Percentiles rank a stretch among this genome's conserved stretches.
phyloP scores from a whole-genome alignment of 2,113 vertebrate genomes.

The Ochotona curzoniae region DNA sequence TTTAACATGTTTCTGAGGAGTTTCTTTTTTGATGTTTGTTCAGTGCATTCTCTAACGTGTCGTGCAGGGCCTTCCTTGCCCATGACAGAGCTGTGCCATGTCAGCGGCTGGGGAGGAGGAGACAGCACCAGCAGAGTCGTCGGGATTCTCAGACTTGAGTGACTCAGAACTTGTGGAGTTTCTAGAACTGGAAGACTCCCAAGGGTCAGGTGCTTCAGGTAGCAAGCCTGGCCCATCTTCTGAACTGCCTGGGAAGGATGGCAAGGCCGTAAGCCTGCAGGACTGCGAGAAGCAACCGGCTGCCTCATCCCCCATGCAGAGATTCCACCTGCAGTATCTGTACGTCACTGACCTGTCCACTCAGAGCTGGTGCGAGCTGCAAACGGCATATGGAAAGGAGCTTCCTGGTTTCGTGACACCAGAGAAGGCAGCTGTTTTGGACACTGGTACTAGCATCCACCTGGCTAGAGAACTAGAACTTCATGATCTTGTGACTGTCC shows the following conservation, averaged over 20 bases:
- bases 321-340: slow-evolving; percentile 81
- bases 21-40: slow-evolving; percentile 14
- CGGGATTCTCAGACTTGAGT: slow-evolving; percentile 81
- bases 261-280: neutral
- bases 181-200: slow-evolving; percentile 59
- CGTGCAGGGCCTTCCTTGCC: slow-evolving; percentile 14
- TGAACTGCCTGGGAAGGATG: slow-evolving; percentile 8
- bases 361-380: slow-evolving; percentile 89
- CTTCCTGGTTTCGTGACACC: slow-evolving; percentile 73
- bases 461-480: slow-evolving; percentile 88
- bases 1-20: slow-evolving; percentile 40
- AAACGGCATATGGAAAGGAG: slow-evolving; percentile 83
- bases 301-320: slow-evolving; percentile 80
- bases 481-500: slow-evolving; percentile 82
- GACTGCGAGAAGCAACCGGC: slow-evolving; percentile 45
- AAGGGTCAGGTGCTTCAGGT: slow-evolving; percentile 34
- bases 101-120: slow-evolving; percentile 64
- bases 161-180: slow-evolving; percentile 80
- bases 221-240: slow-evolving; percentile 56
- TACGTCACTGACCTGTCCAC: slow-evolving; percentile 84
- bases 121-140: slow-evolving; percentile 35
- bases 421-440: slow-evolving; percentile 76
- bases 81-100: slow-evolving; percentile 54
- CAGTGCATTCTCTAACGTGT: slow-evolving; percentile 52
- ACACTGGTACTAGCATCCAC: slow-evolving; percentile 84